Percentiles rank a stretch among this genome's conserved stretches.
phyloP scores from a whole-genome alignment of 2,797 vertebrate genomes.

The Periophthalmus magnuspinnatus region DNA sequence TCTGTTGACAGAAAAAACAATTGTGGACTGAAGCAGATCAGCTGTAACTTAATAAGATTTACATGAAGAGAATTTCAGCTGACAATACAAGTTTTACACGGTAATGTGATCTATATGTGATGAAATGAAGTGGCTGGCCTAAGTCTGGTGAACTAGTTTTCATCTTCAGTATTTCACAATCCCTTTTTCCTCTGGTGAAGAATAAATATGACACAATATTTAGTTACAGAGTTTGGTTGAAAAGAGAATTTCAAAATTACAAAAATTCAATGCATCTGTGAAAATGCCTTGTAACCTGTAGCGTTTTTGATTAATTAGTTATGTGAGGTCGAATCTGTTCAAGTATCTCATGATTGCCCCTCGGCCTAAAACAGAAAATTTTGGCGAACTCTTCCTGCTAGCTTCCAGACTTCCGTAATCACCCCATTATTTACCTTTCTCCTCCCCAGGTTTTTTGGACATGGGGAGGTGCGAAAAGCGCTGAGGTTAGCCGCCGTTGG shows the following conservation, averaged over 20 bases:
- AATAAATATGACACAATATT: neutral
- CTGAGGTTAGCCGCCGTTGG: neutral
- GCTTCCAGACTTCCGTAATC: slow-evolving; percentile 4
- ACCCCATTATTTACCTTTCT: slow-evolving; percentile 3
- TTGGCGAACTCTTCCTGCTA: neutral
- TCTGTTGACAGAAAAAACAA: too few species aligned
- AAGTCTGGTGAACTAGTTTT: neutral
- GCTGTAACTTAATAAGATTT: too few species aligned
- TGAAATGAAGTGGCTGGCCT: neutral
- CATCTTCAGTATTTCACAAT: neutral
- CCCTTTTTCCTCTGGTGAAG: neutral
- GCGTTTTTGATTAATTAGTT: neutral
- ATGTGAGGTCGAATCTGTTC: neutral
- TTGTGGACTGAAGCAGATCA: too few species aligned
- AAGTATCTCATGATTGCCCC: neutral
- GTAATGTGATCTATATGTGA: neutral
- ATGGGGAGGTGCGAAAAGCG: neutral
- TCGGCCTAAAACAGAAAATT: neutral
- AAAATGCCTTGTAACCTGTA: neutral
- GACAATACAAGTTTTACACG: neutral
- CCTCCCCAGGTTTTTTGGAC: slow-evolving; percentile 4
- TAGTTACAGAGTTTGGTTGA: neutral
- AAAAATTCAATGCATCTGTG: neutral
- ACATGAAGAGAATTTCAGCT: too few species aligned
- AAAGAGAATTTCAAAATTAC: neutral